These are phyloP conservation scores for Vipera latastei DNA, from an alignment of 2,797 vertebrate genomes.

Conservation along the genomic window DNA sequence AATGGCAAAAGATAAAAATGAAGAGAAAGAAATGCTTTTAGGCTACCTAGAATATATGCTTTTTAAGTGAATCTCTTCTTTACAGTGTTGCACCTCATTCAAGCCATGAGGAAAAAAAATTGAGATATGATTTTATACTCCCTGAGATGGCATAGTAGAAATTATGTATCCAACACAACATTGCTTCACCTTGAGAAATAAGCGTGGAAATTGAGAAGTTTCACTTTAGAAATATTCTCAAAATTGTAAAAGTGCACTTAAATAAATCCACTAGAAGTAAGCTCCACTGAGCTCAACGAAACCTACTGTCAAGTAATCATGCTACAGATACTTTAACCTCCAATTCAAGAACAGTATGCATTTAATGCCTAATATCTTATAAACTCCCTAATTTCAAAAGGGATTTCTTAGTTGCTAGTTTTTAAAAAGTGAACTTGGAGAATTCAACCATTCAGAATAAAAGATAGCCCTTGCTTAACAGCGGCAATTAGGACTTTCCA, in stretches of 20 bases:
- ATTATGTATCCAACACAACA: not conserved
- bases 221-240: not conserved
- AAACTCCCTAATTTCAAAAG: not conserved
- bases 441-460: not conserved
- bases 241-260: slow-evolving; percentile 39
- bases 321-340: not conserved
- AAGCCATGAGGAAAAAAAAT: not conserved
- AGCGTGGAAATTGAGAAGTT: not conserved
- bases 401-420: not conserved
- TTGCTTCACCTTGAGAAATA: not conserved
- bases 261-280: not conserved
- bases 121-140: not conserved
- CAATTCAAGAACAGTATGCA: not conserved
- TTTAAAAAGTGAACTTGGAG: not conserved
- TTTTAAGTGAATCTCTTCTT: not conserved
- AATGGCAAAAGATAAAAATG: not conserved
- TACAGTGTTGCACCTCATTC: not conserved
- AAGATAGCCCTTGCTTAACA: not conserved
- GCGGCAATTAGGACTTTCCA: not conserved
- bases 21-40: not conserved
- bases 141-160: not conserved
- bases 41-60: not conserved
- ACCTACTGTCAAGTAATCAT: not conserved
- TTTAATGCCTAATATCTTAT: not conserved
- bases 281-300: not conserved